These are phyloP conservation scores for Tenodera sinensis DNA, from an alignment of 2,888 invertebrate genomes.

Conservation along the genomic window DNA sequence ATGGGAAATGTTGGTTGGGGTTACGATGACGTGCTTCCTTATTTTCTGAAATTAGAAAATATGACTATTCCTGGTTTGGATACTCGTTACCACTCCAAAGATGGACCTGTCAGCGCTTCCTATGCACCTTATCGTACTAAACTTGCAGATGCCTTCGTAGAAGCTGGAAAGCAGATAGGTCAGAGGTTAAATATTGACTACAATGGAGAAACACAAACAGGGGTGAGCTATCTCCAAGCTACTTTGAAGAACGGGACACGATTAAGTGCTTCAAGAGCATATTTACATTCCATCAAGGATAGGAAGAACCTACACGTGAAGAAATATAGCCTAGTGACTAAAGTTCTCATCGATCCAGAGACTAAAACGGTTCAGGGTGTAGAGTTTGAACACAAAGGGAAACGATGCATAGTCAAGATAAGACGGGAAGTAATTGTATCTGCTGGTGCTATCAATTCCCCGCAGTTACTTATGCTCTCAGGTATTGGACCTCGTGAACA, in stretches of 20 bases:
- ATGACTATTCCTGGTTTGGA: slow-evolving; percentile 41
- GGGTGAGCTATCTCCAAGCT: slow-evolving; percentile 48
- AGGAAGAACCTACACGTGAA: slow-evolving; percentile 36
- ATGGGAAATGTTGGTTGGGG: slow-evolving; percentile 72
- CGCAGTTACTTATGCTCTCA: slow-evolving; percentile 50
- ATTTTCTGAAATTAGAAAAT: slow-evolving; percentile 75
- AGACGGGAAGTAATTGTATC: slow-evolving; percentile 53
- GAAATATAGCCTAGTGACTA: slow-evolving; percentile 31
- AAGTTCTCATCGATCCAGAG: slow-evolving; percentile 39
- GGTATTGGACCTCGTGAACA: slow-evolving; percentile 63
- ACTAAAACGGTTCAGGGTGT: slow-evolving; percentile 25
- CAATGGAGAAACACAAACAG: slow-evolving; percentile 42
- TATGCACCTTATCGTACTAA: slow-evolving; percentile 37
- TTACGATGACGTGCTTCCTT: slow-evolving; percentile 67
- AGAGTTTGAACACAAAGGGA: slow-evolving; percentile 43
- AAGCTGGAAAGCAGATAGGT: slow-evolving; percentile 37
- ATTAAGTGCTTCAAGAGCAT: slow-evolving; percentile 34
- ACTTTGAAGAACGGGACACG: slow-evolving; percentile 32
- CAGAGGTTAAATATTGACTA: slow-evolving; percentile 37
- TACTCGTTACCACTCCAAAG: slow-evolving; percentile 28
- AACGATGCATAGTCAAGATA: slow-evolving; percentile 46
- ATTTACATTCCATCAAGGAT: slow-evolving; percentile 30
- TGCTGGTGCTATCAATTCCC: slow-evolving; percentile 30
- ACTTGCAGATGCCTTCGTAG: slow-evolving; percentile 37
- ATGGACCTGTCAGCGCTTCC: slow-evolving; percentile 37